A percentile compares a stretch with the other conserved stretches of the same genome.
phyloP scores from a whole-genome alignment of 2,797 vertebrate species.

The Carcharodon carcharias region DNA sequence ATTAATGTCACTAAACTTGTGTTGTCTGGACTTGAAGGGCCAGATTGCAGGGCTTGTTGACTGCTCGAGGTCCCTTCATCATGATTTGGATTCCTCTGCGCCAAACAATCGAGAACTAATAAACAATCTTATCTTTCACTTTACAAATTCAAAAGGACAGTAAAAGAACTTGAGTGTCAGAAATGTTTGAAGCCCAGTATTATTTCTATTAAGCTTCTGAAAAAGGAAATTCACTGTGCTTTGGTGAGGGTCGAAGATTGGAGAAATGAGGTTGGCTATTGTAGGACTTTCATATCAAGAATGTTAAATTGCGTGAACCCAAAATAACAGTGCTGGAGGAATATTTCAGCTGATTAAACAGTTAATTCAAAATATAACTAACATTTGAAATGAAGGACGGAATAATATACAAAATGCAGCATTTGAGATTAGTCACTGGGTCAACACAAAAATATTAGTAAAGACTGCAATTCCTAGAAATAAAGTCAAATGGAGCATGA shows the following conservation, averaged over 20 bases:
- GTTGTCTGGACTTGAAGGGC: neutral
- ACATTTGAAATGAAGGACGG: neutral
- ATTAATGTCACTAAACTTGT: neutral
- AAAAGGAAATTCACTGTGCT: neutral
- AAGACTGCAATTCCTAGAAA: neutral
- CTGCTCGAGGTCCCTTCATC: neutral
- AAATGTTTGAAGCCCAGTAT: neutral
- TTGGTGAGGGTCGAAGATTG: neutral
- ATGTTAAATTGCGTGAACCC: neutral
- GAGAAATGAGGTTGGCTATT: neutral
- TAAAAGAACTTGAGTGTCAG: neutral
- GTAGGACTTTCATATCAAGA: neutral
- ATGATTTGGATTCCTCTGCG: neutral
- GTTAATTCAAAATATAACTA: neutral
- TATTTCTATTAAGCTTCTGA: neutral
- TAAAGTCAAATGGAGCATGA: neutral
- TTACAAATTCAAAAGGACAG: neutral
- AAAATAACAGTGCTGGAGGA: neutral
- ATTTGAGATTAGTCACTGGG: neutral
- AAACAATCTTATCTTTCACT: neutral
- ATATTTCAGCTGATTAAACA: neutral
- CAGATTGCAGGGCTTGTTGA: neutral
- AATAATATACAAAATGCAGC: neutral
- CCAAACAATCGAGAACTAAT: neutral
- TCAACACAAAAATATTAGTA: neutral